These are phyloP conservation scores for Xanthorhoe designata DNA, from an alignment of 2,888 invertebrate genomes.

Conservation along the genomic window DNA sequence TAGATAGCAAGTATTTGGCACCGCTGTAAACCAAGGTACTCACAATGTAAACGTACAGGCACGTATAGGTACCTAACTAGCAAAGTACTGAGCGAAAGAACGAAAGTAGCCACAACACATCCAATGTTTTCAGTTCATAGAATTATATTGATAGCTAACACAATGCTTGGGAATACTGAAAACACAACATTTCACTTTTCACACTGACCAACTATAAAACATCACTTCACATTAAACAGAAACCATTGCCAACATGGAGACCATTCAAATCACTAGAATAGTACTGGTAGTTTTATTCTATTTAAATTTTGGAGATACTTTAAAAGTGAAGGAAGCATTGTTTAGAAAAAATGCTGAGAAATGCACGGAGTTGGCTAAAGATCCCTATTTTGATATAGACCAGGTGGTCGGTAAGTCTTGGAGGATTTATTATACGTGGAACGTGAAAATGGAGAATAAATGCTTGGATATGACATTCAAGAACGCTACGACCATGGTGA, in stretches of 20 bases:
- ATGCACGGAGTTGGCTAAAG: constrained; percentile 54
- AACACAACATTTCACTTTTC: constrained; percentile 27
- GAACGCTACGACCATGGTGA: constrained; percentile 60
- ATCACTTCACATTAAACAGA: not conserved
- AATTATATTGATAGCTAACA: constrained; percentile 11
- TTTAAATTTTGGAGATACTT: constrained; percentile 9
- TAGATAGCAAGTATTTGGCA: too few species aligned
- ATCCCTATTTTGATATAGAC: constrained; percentile 67
- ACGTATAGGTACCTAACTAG: too few species aligned
- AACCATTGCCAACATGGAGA: constrained; percentile 31
- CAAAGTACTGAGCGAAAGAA: not conserved
- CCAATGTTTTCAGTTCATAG: constrained; percentile 15
- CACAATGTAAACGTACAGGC: too few species aligned
- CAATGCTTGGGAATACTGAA: constrained; percentile 30
- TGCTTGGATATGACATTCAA: constrained; percentile 67
- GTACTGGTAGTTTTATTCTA: constrained; percentile 1
- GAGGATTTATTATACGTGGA: constrained; percentile 72
- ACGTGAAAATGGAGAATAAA: constrained; percentile 56
- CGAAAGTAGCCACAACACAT: not conserved
- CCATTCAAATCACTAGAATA: constrained; percentile 8
- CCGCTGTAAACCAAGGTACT: too few species aligned
- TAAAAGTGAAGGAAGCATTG: constrained; percentile 14
- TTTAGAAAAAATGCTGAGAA: constrained; percentile 40
- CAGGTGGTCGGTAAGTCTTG: constrained; percentile 62
- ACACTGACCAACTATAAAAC: constrained; percentile 33